A percentile compares a stretch with the other conserved stretches of the same genome.
These are phyloP conservation scores for Microplitis manilae DNA, from an alignment of 2,888 invertebrate species.

Conservation along the genomic window DNA sequence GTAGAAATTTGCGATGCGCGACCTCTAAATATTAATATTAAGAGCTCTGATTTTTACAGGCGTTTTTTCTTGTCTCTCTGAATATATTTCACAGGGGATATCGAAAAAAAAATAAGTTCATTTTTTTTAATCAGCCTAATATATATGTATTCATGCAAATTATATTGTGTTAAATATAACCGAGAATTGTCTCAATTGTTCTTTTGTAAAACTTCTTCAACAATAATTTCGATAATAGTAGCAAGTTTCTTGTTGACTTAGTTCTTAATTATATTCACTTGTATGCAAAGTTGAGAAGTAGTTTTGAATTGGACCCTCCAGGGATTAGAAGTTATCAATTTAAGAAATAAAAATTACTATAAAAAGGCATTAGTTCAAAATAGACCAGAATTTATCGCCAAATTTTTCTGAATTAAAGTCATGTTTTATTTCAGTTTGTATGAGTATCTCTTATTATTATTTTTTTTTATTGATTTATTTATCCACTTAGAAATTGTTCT, in stretches of 20 bases:
- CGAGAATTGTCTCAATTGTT: slow-evolving; percentile 25
- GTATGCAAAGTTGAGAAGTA: slow-evolving; percentile 27
- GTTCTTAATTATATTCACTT: slow-evolving; percentile 26
- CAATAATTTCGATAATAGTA: slow-evolving; percentile 39
- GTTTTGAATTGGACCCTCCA: slow-evolving; percentile 34
- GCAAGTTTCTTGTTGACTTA: slow-evolving; percentile 50
- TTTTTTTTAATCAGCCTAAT: too few relatives aligned
- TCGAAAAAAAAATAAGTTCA: too few relatives aligned
- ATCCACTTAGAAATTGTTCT: slow-evolving; percentile 35
- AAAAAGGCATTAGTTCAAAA: background rate
- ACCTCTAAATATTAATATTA: too few relatives aligned
- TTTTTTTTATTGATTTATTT: slow-evolving; percentile 21
- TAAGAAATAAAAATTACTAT: slow-evolving; percentile 14
- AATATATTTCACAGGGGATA: too few relatives aligned
- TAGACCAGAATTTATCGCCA: slow-evolving; percentile 14
- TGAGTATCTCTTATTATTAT: background rate
- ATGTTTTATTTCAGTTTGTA: slow-evolving; percentile 17
- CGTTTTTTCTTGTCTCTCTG: too few relatives aligned
- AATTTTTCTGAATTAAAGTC: slow-evolving; percentile 15
- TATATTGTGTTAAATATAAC: too few relatives aligned
- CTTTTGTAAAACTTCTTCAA: slow-evolving; percentile 40
- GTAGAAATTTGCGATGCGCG: too few relatives aligned
- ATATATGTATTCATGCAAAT: too few relatives aligned
- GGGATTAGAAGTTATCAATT: slow-evolving; percentile 38
- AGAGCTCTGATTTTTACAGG: too few relatives aligned